Percentiles rank a stretch among this genome's conserved stretches.
phyloP scores from a whole-genome alignment of 1,140 invertebrate genomes.

The Danaus plexippus region DNA sequence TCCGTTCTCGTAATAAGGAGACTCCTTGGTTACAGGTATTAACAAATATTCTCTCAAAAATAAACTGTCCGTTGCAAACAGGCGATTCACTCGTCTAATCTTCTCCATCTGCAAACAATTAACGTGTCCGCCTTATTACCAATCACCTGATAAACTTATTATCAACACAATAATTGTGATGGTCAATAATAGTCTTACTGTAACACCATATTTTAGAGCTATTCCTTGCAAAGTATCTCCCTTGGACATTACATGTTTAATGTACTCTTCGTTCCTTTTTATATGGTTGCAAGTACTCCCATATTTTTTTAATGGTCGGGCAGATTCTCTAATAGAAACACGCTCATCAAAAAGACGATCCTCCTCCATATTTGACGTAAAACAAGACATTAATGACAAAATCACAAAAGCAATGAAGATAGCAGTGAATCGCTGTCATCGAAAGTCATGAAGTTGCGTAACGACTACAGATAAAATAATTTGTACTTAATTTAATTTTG shows the following conservation, averaged over 20 bases:
- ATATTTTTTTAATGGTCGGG: conserved; percentile 88
- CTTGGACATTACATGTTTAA: conserved; percentile 85
- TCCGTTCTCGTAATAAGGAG: conserved; percentile 72
- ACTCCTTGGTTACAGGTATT: conserved; percentile 81
- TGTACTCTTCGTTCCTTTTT: conserved; percentile 77
- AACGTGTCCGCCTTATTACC: conserved; percentile 27
- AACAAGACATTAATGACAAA: conserved; percentile 36
- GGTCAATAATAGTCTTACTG: conserved; percentile 76
- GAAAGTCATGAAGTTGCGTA: conserved; percentile 25
- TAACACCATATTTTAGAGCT: conserved; percentile 92
- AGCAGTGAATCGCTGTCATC: not conserved
- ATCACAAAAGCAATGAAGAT: conserved; percentile 18
- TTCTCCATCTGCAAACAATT: conserved; percentile 85
- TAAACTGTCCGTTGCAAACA: conserved; percentile 92
- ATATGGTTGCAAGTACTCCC: conserved; percentile 85
- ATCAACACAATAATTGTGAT: conserved; percentile 51
- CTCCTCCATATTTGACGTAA: conserved; percentile 74
- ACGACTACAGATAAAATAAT: conserved; percentile 3
- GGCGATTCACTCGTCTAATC: conserved; percentile 87
- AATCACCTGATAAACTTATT: conserved; percentile 31
- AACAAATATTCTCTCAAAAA: conserved; percentile 86
- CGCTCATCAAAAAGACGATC: conserved; percentile 86
- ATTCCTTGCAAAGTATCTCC: conserved; percentile 94
- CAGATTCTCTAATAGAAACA: conserved; percentile 86
- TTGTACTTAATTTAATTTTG: not conserved